Conservation (phyloP, 1,140 invertebrate genomes). For the Arctopsyche grandis region DNA sequence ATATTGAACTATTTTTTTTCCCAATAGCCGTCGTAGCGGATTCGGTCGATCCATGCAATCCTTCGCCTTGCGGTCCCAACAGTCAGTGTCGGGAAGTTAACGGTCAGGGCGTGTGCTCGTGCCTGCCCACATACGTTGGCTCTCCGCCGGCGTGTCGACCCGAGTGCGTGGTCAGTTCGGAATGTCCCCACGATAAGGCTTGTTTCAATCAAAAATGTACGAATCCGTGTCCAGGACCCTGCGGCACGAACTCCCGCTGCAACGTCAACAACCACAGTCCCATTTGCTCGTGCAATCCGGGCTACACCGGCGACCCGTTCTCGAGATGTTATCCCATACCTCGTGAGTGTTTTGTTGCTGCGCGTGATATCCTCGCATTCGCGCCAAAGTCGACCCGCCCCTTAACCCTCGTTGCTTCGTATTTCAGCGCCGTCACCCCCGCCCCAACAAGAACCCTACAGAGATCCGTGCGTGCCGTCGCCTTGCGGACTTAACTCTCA, state of each 20-base stretch:
- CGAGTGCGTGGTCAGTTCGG: slow-evolving; percentile 62
- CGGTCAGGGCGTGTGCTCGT: slow-evolving; percentile 63
- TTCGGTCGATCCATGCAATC: slow-evolving; percentile 67
- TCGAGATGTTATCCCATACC: slow-evolving; percentile 68
- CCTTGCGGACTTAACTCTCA: slow-evolving; percentile 78
- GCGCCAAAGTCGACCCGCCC: neutral
- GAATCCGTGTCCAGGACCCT: slow-evolving; percentile 63
- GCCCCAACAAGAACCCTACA: slow-evolving; percentile 54
- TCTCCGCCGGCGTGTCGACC: slow-evolving; percentile 66
- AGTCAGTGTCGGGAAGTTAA: slow-evolving; percentile 68
- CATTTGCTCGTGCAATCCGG: slow-evolving; percentile 70
- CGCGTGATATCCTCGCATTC: slow-evolving; percentile 58
- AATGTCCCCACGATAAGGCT: slow-evolving; percentile 60
- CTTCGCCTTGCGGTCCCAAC: slow-evolving; percentile 71
- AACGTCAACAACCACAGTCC: slow-evolving; percentile 70
- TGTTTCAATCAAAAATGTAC: slow-evolving; percentile 63
- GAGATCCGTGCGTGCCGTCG: slow-evolving; percentile 77
- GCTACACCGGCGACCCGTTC: slow-evolving; percentile 75
- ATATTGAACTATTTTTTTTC: slow-evolving; percentile 28
- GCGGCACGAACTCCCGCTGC: slow-evolving; percentile 69
- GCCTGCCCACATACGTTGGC: slow-evolving; percentile 67
- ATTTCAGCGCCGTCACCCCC: slow-evolving; percentile 57
- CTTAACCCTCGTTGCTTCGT: slow-evolving; percentile 43
- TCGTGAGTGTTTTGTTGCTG: slow-evolving; percentile 60
- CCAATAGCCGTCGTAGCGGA: slow-evolving; percentile 49